phyloP scores from a whole-genome alignment of 1,140 invertebrate species.

The Anadara kagoshimensis region DNA sequence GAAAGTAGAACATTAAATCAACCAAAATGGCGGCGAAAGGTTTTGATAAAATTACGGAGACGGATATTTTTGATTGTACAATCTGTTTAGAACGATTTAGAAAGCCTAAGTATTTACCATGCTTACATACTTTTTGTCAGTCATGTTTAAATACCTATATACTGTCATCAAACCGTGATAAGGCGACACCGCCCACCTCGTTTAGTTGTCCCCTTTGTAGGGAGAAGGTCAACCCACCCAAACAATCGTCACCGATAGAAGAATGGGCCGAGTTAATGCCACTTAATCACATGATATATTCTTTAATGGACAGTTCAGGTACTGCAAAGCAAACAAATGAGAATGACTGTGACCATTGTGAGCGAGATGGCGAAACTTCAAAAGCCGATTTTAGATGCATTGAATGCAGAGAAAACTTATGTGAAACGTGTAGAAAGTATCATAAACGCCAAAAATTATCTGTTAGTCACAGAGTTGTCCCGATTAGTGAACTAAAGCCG shows the following conservation, averaged over 20 bases:
- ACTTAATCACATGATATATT: neutral
- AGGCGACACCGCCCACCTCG: neutral
- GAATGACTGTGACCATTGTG: constrained; percentile 9
- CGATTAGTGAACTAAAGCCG: neutral
- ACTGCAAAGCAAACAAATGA: neutral
- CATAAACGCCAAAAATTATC: constrained; percentile 6
- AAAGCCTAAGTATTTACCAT: constrained; percentile 32
- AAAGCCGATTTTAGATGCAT: constrained; percentile 10
- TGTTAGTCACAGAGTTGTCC: constrained; percentile 1
- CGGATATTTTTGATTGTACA: constrained; percentile 12
- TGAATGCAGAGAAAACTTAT: constrained; percentile 19
- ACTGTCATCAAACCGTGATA: neutral
- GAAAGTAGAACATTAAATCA: no score
- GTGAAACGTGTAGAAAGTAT: neutral
- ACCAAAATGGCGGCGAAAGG: neutral
- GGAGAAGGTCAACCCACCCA: neutral
- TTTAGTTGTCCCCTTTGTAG: constrained; percentile 26
- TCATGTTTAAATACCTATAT: constrained; percentile 27
- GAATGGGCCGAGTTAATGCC: constrained; percentile 15
- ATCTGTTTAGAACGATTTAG: constrained; percentile 26
- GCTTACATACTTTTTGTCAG: constrained; percentile 32
- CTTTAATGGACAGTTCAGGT: neutral
- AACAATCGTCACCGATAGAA: neutral
- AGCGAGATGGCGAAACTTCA: neutral
- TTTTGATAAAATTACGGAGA: neutral